Conservation (phyloP, 2,113 vertebrate genomes). For the Myodes glareolus region DNA sequence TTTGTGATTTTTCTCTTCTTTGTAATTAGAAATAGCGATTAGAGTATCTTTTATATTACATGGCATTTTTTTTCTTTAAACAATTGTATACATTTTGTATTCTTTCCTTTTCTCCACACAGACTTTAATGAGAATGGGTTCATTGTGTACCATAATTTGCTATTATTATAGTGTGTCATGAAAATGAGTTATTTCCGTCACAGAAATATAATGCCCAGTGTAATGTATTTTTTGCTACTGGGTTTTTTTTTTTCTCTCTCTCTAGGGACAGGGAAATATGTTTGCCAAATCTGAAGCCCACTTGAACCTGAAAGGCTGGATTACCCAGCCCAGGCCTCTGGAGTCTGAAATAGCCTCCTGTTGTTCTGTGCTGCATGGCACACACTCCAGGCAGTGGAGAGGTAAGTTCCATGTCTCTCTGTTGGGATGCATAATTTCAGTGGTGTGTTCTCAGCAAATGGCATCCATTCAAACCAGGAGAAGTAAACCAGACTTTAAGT, state of each 20-base stretch:
- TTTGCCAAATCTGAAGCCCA: constrained; percentile 69
- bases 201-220: constrained; percentile 78
- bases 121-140: constrained; percentile 79
- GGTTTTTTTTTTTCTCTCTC: constrained; percentile 57
- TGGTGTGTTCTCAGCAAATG: not conserved
- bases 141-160: constrained; percentile 81
- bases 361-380: accelerated
- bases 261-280: constrained; percentile 60
- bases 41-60: constrained; percentile 81
- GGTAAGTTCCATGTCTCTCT: accelerated
- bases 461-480: not conserved
- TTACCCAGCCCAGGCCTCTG: not conserved
- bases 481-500: not conserved
- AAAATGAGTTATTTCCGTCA: constrained; percentile 83
- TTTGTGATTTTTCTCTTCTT: constrained; percentile 80
- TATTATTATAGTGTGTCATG: constrained; percentile 81
- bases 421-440: not conserved
- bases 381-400: accelerated
- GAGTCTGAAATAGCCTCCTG: not conserved
- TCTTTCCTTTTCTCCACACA: constrained; percentile 79
- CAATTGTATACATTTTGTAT: constrained; percentile 83
- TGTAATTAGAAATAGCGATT: constrained; percentile 80
- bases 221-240: constrained; percentile 77
- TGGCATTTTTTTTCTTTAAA: constrained; percentile 82
- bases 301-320: constrained; percentile 57